These are phyloP conservation scores for Megaustenia siamemsis DNA, from an alignment of 2,888 invertebrate species.

Conservation along the genomic window DNA sequence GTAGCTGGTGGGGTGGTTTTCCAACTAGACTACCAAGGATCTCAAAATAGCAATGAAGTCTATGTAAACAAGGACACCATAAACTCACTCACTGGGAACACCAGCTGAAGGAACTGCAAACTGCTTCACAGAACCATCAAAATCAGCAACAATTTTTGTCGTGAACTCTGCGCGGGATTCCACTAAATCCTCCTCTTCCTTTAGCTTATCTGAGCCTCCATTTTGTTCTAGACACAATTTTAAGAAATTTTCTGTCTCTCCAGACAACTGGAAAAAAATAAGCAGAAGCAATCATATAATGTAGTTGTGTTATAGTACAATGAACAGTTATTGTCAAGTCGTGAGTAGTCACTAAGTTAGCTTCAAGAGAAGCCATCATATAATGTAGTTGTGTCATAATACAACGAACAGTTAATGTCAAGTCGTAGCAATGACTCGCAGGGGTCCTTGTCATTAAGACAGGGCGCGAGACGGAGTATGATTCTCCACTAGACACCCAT, in stretches of 20 bases:
- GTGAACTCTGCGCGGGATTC: conserved; percentile 5
- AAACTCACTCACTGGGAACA: conserved; percentile 54
- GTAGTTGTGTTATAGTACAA: too few relatives aligned
- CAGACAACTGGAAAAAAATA: conserved; percentile 34
- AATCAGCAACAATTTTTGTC: conserved; percentile 49
- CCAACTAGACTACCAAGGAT: too few relatives aligned
- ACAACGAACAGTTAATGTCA: too few relatives aligned
- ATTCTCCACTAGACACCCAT: too few relatives aligned
- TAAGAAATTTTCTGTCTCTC: conserved; percentile 47
- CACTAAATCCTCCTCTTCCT: conserved; percentile 13
- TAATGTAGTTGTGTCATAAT: too few relatives aligned
- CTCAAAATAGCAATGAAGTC: neutral
- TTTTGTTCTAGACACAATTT: conserved; percentile 35
- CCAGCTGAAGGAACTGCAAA: conserved; percentile 59
- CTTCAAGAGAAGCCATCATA: too few relatives aligned
- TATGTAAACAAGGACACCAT: neutral
- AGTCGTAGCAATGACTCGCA: too few relatives aligned
- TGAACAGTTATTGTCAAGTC: too few relatives aligned
- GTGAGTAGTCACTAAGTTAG: too few relatives aligned
- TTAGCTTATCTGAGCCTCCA: neutral
- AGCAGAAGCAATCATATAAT: neutral
- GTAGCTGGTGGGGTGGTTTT: too few relatives aligned
- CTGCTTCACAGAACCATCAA: conserved; percentile 58
- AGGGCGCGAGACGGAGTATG: too few relatives aligned
- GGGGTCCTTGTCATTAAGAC: too few relatives aligned